Conservation (phyloP, 2,797 vertebrate genomes). For the Sphaeramia orbicularis region DNA sequence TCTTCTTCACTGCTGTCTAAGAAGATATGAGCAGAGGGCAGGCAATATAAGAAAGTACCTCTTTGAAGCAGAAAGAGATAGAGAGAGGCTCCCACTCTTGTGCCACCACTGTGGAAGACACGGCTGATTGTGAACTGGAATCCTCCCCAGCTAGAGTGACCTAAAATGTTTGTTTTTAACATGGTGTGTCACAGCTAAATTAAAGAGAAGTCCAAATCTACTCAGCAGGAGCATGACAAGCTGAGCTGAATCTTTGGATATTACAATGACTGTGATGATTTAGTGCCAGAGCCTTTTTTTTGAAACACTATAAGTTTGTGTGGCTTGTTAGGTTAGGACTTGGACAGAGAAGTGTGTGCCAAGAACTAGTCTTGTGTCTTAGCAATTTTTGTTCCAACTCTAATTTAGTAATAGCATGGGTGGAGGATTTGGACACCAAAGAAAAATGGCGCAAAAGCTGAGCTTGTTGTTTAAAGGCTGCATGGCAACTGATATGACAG, state of each 20-base stretch:
- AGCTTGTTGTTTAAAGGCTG: constrained; percentile 60
- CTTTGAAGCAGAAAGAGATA: constrained; percentile 48
- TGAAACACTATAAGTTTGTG: constrained; percentile 15
- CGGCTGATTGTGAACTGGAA: constrained; percentile 34
- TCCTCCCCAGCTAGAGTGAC: constrained; percentile 36
- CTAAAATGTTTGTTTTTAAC: constrained; percentile 47
- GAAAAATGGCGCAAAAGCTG: constrained; percentile 43
- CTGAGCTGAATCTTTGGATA: constrained; percentile 42
- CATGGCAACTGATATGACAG: constrained; percentile 62
- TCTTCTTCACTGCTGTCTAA: constrained; percentile 37
- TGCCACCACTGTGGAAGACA: constrained; percentile 38
- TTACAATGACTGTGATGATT: constrained; percentile 39
- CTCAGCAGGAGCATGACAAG: constrained; percentile 37
- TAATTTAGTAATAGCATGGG: constrained; percentile 35
- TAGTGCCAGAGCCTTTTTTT: constrained; percentile 25
- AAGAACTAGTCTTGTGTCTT: constrained; percentile 20
- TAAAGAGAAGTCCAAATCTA: constrained; percentile 25
- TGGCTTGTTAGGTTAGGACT: background rate
- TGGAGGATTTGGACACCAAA: constrained; percentile 47
- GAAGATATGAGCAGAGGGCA: constrained; percentile 47
- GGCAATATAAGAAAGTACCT: constrained; percentile 44
- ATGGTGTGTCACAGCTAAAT: constrained; percentile 44
- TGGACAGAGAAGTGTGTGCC: constrained; percentile 40
- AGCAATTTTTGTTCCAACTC: constrained; percentile 27
- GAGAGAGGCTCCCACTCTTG: constrained; percentile 32